Evolutionary conservation across 2,113 vertebrate species (phyloP), one percentile per base, ranked within the genome.

Genomic region (Anarrhichthys ocellatus): DNA sequence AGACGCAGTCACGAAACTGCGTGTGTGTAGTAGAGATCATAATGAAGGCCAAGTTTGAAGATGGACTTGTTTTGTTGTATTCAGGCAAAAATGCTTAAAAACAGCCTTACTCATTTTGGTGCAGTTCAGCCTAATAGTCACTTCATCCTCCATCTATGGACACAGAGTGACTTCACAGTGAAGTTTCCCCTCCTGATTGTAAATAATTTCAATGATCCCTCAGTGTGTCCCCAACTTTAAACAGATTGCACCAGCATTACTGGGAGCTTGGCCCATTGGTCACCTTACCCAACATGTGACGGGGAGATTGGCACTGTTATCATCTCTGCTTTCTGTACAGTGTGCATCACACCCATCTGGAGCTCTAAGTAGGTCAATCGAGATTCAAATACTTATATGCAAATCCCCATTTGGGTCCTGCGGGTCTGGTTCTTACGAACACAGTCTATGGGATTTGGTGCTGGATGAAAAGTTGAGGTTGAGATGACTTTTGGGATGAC

Each of bases 401-500:
- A 65, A 73, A 76, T 67, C n/a, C 32, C 63, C 59, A 40, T 50
- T 61, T 58, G 48, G 56, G 76, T 78, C 70, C 76, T 46, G 76
- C 48, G 27, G 85, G 82, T 82, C 52, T 20, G n/a, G 6, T 50
- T 79, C 69, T 62, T 22, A 14, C 34, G 36, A 48, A 61, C 67
- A 18, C 14, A 48, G 61, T 70, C 0, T 72, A 27, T 3, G 72
- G 69, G 85, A 72, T 72, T 73, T 65, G 67, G 17, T 14, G 42
- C 40, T 11, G 63, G 52, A 78, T 64, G 27, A 61, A 80, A 84
- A 87, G 82, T 83, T 62, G 29, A 11, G 24, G 3, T 36, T 80
- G 40, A 78, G 32, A 73, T 82, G 81, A 88, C 82, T 83, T 92
- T 76, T 72, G 59, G 48, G 40, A 15, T 63, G 78, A 90, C 84